phyloP scores from a whole-genome alignment of 1,140 invertebrate genomes.

The Bombus waltoni region DNA sequence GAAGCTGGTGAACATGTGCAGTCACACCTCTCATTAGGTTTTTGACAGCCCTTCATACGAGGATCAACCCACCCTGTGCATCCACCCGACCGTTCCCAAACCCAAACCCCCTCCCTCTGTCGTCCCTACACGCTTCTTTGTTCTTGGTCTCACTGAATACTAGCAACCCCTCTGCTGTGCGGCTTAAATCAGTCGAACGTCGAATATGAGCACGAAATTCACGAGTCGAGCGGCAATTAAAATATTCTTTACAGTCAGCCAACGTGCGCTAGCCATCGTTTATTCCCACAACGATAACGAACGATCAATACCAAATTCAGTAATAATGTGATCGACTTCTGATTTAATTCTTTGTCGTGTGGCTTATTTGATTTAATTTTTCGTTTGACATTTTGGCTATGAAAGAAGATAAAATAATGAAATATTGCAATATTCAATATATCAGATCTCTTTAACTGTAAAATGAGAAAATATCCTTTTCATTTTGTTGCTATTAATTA shows the following conservation, averaged over 20 bases:
- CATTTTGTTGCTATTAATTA: too few species aligned
- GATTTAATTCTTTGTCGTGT: neutral
- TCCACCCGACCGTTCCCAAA: slow-evolving; percentile 71
- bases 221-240: slow-evolving; percentile 74
- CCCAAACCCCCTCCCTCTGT: slow-evolving; percentile 52
- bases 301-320: slow-evolving; percentile 55
- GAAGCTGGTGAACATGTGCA: slow-evolving; percentile 81
- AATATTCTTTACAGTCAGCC: slow-evolving; percentile 69
- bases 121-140: slow-evolving; percentile 78
- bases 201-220: slow-evolving; percentile 73
- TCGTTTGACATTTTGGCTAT: too few species aligned
- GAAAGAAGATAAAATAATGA: too few species aligned
- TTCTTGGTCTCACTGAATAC: slow-evolving; percentile 80
- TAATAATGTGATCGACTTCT: neutral
- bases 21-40: slow-evolving; percentile 84
- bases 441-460: too few species aligned
- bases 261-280: slow-evolving; percentile 47
- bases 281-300: slow-evolving; percentile 57
- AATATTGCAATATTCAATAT: too few species aligned
- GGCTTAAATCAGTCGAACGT: slow-evolving; percentile 75
- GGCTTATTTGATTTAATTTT: too few species aligned
- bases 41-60: slow-evolving; percentile 83
- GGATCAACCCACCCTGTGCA: slow-evolving; percentile 80
- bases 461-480: too few species aligned
- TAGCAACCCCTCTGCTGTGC: slow-evolving; percentile 74